Evolutionary conservation across 1,140 invertebrate species (phyloP), one percentile per base, ranked within the genome.

Genomic region (Ptiloglossa arizonensis): DNA sequence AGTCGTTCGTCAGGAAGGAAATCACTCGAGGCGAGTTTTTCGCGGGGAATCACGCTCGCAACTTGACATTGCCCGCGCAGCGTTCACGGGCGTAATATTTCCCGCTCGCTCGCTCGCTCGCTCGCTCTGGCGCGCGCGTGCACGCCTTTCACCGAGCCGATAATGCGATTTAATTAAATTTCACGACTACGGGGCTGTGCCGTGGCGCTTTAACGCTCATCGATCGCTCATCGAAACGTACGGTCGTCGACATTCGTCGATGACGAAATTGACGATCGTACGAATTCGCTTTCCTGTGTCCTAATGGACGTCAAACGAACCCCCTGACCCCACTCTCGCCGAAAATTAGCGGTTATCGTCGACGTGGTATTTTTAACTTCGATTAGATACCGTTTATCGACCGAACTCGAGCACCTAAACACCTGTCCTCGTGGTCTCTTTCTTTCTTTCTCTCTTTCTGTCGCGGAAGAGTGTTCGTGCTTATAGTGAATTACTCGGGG

Each of bases 161-260:
- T 71, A 70, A 70, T 41, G 19, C 15, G 24, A 57, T 57, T 44
- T 44, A 70, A 70, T 57, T 44, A 70, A 70, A 57, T 57, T 70
- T 44, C 68, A 41, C 68, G 19, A 32, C 46, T n/a, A n/a, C n/a
- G n/a, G n/a, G n/a, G n/a, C n/a, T n/a, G n/a, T n/a, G n/a, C 19
- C 46, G 17, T 6, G 46, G 46, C 19, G 15, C 19, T 29, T 62
- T n/a, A 9, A 19, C 29, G 41, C 22, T 5, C 9, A 50, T 22
- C 29, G 64, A 52, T 38, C 35, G 29, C 38, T n/a, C 19, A 9
- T 50, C n/a, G 48, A 13, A 67, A 67, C 38, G 8, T 9, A 24
- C 44, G 57, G 56, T 50, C 70, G 29, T 62, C 62, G 70, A 63
- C 70, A 62, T 11, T n/a, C 17, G 38, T 5, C 57, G 17, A 63